Conservation (phyloP, 2,888 invertebrate genomes). For the Girardia tigrina region DNA sequence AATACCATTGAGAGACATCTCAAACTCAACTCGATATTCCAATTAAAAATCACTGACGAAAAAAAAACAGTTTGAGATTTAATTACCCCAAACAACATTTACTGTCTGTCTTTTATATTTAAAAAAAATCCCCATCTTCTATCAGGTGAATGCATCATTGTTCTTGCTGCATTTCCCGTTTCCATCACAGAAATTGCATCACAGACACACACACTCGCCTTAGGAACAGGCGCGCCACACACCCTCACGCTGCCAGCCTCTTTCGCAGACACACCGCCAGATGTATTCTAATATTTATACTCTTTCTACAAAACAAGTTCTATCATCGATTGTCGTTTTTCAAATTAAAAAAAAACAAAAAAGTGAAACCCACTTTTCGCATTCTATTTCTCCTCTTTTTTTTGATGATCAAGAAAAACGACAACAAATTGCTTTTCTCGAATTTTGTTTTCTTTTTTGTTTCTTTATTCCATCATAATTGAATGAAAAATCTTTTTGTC, state of each 20-base stretch:
- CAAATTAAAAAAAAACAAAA: no score
- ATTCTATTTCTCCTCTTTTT: no score
- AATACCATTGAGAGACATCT: no score
- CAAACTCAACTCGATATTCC: no score
- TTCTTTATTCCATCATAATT: no score
- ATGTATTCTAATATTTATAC: constrained; percentile 23
- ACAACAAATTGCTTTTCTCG: no score
- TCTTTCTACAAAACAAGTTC: background rate
- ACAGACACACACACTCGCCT: background rate
- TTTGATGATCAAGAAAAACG: no score
- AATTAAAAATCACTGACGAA: background rate
- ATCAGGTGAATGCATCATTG: constrained; percentile 20
- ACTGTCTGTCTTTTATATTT: constrained; percentile 1
- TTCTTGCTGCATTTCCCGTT: background rate
- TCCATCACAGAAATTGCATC: background rate
- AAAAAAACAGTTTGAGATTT: constrained; percentile 5
- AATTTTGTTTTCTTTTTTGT: no score
- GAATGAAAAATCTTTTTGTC: no score
- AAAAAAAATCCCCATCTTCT: background rate
- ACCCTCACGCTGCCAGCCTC: background rate
- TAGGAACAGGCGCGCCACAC: no score
- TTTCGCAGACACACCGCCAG: background rate
- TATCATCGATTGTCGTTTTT: constrained; percentile 19
- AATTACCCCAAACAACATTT: background rate
- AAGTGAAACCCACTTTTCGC: no score